Evolutionary conservation across 2,888 invertebrate genomes (phyloP), one percentile per base, ranked within the genome.

Genomic region (Dicyrtoma fusca): DNA sequence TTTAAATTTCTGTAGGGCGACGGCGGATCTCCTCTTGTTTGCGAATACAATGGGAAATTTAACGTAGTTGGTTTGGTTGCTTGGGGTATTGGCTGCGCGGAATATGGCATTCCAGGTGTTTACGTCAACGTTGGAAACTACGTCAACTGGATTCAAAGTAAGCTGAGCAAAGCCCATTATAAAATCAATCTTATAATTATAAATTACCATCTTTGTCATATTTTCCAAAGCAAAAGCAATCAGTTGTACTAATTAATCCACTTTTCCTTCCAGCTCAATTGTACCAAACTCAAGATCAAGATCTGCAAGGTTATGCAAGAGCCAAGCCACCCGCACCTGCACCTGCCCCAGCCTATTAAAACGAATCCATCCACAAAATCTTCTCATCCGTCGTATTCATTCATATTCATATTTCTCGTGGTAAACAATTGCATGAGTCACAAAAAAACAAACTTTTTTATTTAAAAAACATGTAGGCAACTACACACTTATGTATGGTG

Each of bases 91-190:
- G 64, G 81, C n/a, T 91, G 91, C 78, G 93, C 90, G 0, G 85
- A 84, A 76, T 83, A 87, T 0, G 89, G 89, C 72, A 88, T 92
- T 6, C 90, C 92, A 0, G 93, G 89, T 0, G 92, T 91, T 21
- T 93, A 93, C 82, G 90, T 91, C 25, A 91, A 91, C 81, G 86
- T 93, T 1, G 88, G 88, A 6, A 88, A 86, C 25, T 88, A 89
- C 77, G 81, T 88, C 61, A 84, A 88, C 3, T 92, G 91, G 91
- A 89, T 91, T 13, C 77, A 82, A 62, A 71, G 69, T 69, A 53
- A 34, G 1, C 26, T 55, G 21, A n/a, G n/a, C n/a, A n/a, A n/a
- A n/a, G n/a, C n/a, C n/a, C n/a, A n/a, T n/a, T n/a, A n/a, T n/a
- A n/a, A n/a, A n/a, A n/a, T 25, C 57, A 57, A 57, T 57, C 57